Percentiles rank a stretch among this genome's conserved stretches.
Evolutionary conservation across 2,113 vertebrate genomes (phyloP).

Genomic region (Platichthys flesus): DNA sequence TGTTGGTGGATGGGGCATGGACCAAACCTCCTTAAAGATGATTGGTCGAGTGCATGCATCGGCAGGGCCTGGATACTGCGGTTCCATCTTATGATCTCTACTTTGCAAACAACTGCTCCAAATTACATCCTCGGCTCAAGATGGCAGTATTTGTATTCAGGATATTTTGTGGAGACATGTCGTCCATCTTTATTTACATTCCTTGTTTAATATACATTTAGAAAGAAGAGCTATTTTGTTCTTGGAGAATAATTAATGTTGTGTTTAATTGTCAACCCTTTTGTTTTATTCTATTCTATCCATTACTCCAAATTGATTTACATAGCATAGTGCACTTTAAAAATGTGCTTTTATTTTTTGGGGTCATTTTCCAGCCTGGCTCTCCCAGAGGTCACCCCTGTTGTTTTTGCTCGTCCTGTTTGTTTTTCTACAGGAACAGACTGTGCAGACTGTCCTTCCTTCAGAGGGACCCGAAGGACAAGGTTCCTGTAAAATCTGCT

Average conservation of each 20-base stretch:
- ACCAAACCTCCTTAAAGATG: too few species aligned
- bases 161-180: too few species aligned
- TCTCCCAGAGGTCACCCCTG: neutral
- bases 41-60: too few species aligned
- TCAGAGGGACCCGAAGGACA: constrained; percentile 28
- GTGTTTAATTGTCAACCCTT: neutral
- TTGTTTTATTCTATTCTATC: too few species aligned
- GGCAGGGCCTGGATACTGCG: too few species aligned
- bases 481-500: constrained; percentile 38
- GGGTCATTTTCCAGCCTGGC: neutral
- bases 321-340: neutral
- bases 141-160: too few species aligned
- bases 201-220: too few species aligned
- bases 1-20: too few species aligned
- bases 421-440: neutral
- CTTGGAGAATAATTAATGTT: constrained; percentile 4
- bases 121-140: too few species aligned
- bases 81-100: too few species aligned
- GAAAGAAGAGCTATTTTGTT: neutral
- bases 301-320: neutral
- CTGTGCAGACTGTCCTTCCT: constrained; percentile 9
- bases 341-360: neutral
- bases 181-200: too few species aligned
- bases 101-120: too few species aligned
- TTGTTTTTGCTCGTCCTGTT: neutral